Evolutionary conservation across 2,797 vertebrate species (phyloP), one percentile per base, ranked within the genome.

Genomic region (Artibeus lituratus): DNA sequence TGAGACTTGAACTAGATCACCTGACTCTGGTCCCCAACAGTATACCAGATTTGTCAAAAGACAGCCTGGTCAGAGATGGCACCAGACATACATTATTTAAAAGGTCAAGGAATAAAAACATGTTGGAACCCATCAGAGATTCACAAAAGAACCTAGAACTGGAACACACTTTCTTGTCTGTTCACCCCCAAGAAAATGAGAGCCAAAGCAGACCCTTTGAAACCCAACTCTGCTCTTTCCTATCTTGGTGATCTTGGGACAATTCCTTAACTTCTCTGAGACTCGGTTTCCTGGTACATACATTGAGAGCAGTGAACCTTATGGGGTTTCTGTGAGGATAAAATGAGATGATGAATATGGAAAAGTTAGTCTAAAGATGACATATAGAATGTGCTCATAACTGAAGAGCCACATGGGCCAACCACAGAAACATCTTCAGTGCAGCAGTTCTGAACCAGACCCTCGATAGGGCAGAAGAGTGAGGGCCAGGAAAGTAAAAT

Each of bases 401-500:
- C 22, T 67, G 32, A 51, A 32, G 65, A 11, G 16, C 72, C 81
- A 78, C 49, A 19, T 22, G 74, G 29, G 39, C 39, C 49, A 70
- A 65, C 72, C 72, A 82, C 35, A 76, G 83, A 87, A 10, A 12
- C 19, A 62, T 37, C 87, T 53, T 83, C 35, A 12, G 67, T 49
- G 26, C n/a, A n/a, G 35, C 55, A 51, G 74, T 16, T 81, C 89
- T 73, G 39, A 94, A 88, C 32, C 84, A 53, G 85, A 74, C 67
- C 82, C 2, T 51, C 73, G 49, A 55, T 18, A 84, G 69, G 35
- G 91, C 51, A 94, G 82, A 76, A 69, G 87, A 94, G 80, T 67
- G n/a, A 87, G 47, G 82, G 15, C 77, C 84, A 91, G 55, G 80
- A 84, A 97, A 96, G 96, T 67, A 82, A 97, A 87, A 89, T 95